Percentiles rank a stretch among this genome's conserved stretches.
Conservation (phyloP, 2,113 vertebrate genomes). For the Microcebus lehilahytsara region DNA sequence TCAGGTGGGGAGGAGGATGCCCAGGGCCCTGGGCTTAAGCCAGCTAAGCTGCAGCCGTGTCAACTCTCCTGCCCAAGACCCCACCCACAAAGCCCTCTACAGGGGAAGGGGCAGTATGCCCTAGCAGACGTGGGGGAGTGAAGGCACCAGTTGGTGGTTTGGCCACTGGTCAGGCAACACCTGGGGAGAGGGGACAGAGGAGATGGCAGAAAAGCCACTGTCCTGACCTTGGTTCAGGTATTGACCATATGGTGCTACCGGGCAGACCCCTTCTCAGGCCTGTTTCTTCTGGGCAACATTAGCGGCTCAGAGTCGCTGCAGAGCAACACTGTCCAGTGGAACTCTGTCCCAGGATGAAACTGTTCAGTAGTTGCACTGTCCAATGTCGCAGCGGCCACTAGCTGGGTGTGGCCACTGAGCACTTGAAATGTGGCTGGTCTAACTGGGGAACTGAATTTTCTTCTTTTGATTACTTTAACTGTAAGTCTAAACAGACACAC, state of each 20-base stretch:
- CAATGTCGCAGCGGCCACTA: neutral
- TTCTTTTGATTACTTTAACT: neutral
- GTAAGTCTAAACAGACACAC: neutral
- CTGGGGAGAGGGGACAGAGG: neutral
- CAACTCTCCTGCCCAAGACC: no score
- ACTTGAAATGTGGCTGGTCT: neutral
- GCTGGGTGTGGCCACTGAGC: neutral
- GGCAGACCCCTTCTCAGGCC: neutral
- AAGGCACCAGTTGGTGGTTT: no score
- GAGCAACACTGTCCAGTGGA: neutral
- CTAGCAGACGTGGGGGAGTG: no score
- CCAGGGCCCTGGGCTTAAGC: neutral
- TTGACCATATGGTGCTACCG: rapidly evolving
- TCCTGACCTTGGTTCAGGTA: neutral
- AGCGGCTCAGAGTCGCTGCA: neutral
- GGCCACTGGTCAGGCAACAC: no score
- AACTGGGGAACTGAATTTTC: neutral
- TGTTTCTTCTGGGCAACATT: neutral
- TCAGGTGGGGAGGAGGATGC: neutral
- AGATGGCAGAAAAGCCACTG: neutral
- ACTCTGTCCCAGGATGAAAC: neutral
- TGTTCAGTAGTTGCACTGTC: neutral
- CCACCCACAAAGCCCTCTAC: no score
- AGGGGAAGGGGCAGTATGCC: no score
- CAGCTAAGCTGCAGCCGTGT: neutral